Conservation (phyloP, 1,140 invertebrate genomes). For the Rhysida immarginata region DNA sequence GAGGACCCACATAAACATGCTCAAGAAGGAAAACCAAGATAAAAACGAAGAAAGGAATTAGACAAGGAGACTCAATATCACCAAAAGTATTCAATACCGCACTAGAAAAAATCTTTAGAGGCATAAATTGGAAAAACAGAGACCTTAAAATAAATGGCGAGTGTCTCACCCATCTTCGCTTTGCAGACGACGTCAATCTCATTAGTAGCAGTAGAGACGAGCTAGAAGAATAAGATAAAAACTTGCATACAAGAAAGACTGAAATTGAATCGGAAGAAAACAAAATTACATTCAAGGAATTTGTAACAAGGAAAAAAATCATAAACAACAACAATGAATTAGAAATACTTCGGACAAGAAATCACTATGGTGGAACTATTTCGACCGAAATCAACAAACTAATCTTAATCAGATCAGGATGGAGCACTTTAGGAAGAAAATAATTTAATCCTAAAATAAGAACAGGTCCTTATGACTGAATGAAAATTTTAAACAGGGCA, state of each 20-base stretch:
- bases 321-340: background rate
- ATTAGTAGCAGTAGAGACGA: background rate
- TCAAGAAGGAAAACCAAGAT: background rate
- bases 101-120: background rate
- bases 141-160: background rate
- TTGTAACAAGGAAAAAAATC: background rate
- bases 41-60: background rate
- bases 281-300: background rate
- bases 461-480: no score
- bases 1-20: background rate
- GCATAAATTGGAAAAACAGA: background rate
- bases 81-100: background rate
- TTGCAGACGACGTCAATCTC: background rate
- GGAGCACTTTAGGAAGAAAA: no score
- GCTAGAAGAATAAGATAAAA: background rate
- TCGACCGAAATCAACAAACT: no score
- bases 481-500: no score
- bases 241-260: background rate
- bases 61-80: background rate
- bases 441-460: no score
- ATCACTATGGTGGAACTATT: no score
- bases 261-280: background rate
- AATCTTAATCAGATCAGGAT: no score
- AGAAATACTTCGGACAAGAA: no score
- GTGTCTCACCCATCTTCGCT: background rate